phyloP scores from a whole-genome alignment of 2,797 vertebrate species.

The Galaxias olidus region DNA sequence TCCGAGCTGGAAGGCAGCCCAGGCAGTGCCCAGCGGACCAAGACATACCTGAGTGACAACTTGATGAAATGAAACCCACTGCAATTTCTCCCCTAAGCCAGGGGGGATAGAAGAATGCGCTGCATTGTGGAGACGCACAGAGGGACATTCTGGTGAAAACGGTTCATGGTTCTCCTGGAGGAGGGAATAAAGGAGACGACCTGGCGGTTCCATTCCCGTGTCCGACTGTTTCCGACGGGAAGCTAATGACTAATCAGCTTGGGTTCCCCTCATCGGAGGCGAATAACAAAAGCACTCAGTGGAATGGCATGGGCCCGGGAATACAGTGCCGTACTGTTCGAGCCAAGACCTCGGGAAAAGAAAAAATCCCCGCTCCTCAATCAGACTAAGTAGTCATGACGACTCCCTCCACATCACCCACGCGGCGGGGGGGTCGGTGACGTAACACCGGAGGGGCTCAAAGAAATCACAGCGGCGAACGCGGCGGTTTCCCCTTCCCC shows the following conservation, averaged over 20 bases:
- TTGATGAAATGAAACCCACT: constrained; percentile 42
- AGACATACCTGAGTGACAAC: constrained; percentile 42
- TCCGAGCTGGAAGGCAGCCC: constrained; percentile 39
- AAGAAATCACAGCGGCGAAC: background rate
- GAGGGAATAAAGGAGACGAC: background rate
- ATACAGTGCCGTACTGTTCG: too few species aligned
- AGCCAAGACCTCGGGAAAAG: background rate
- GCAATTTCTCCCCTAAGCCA: constrained; percentile 11
- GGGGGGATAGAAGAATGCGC: constrained; percentile 6
- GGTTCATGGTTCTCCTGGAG: background rate
- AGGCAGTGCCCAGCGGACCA: constrained; percentile 30
- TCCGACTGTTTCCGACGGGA: background rate
- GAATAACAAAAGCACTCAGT: constrained; percentile 4
- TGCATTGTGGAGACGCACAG: constrained; percentile 12
- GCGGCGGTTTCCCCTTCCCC: background rate
- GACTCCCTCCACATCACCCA: background rate
- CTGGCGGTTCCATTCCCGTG: background rate
- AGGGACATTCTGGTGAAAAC: background rate
- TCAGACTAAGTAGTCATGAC: constrained; percentile 2
- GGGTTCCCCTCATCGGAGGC: background rate
- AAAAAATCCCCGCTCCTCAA: background rate
- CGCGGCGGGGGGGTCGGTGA: background rate
- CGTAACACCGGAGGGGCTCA: background rate
- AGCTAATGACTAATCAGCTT: constrained; percentile 10
- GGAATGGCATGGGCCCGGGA: background rate